Evolutionary conservation across 2,888 invertebrate genomes (phyloP), one percentile per base, ranked within the genome.

Genomic region (Oegoconia quadripuncta): DNA sequence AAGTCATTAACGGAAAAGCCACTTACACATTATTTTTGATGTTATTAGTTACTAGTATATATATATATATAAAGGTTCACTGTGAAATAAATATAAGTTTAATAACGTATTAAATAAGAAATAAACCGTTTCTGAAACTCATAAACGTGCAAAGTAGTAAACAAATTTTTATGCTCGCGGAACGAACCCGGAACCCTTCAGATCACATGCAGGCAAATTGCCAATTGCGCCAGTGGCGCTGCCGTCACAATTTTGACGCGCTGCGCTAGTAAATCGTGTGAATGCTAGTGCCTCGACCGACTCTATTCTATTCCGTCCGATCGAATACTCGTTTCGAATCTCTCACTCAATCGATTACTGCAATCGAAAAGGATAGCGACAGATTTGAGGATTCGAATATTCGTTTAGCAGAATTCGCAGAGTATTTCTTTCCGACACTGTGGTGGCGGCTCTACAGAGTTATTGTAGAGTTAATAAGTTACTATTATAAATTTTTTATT

Each of bases 171-270:
- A 12, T 13, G 7, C 13, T 27, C 27, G 13, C 5, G 14, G 13
- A 34, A 17, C 34, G 41, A 41, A 34, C 37, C 41, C 34, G 34
- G 41, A 37, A 37, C 41, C 28, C 37, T 3, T 20, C 33, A 16
- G 11, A 25, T 30, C 26, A 29, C 15, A 34, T 34, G 34, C 37
- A 41, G 37, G 37, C 41, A 41, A 26, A 13, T 9, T 38, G 34
- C 37, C 38, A 38, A 42, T 38, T 34, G 42, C 38, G 31, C 42
- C 35, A 38, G 12, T 23, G 34, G 37, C 23, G 30, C 16, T 3
- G 3, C 25, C 18, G 17, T 14, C 15, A 17, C 29, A 33, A 30
- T 37, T 41, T 22, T 37, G 35, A 34, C 38, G 35, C 27, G 34
- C 31, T 33, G 35, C 27, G 34, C 31, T 33, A 25, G 26, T 34